Percentiles rank a stretch among this genome's conserved stretches.
Conservation (phyloP, 2,888 invertebrate species). For the Chrysotoxum bicinctum region DNA sequence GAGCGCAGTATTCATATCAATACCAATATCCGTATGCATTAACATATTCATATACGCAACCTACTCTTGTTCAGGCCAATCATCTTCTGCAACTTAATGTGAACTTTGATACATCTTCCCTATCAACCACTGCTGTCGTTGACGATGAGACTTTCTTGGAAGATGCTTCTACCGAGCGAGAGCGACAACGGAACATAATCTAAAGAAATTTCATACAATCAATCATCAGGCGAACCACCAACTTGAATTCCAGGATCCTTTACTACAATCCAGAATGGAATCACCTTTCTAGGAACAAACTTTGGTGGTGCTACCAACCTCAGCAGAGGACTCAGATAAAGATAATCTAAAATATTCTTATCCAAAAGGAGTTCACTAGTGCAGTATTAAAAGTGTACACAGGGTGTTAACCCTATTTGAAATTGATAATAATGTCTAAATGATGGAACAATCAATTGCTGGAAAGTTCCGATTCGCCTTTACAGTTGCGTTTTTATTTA, state of each 20-base stretch:
- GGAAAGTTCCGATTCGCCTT: not conserved
- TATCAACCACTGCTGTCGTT: not conserved
- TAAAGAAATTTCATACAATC: slow-evolving; percentile 27
- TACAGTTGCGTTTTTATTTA: no score
- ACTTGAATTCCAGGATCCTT: slow-evolving; percentile 12
- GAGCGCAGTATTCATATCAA: slow-evolving; percentile 41
- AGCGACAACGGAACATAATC: slow-evolving; percentile 10
- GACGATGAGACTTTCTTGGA: not conserved
- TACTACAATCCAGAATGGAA: not conserved
- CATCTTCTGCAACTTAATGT: slow-evolving; percentile 7
- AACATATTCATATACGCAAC: slow-evolving; percentile 50
- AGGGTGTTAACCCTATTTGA: not conserved
- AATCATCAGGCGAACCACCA: slow-evolving; percentile 46
- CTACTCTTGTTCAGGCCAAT: slow-evolving; percentile 18
- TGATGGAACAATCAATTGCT: no score
- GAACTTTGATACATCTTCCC: slow-evolving; percentile 1
- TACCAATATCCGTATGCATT: slow-evolving; percentile 42
- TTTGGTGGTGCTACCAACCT: slow-evolving; percentile 1
- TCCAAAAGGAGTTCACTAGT: slow-evolving; percentile 49
- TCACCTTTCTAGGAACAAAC: not conserved
- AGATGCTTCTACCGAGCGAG: not conserved
- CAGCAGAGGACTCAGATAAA: slow-evolving; percentile 25
- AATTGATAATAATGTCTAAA: not conserved
- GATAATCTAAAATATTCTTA: slow-evolving; percentile 49
- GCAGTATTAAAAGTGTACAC: slow-evolving; percentile 5